Evolutionary conservation across 2,797 vertebrate species (phyloP), one percentile per base, ranked within the genome.

Genomic region (Coregonus ussuriensis): DNA sequence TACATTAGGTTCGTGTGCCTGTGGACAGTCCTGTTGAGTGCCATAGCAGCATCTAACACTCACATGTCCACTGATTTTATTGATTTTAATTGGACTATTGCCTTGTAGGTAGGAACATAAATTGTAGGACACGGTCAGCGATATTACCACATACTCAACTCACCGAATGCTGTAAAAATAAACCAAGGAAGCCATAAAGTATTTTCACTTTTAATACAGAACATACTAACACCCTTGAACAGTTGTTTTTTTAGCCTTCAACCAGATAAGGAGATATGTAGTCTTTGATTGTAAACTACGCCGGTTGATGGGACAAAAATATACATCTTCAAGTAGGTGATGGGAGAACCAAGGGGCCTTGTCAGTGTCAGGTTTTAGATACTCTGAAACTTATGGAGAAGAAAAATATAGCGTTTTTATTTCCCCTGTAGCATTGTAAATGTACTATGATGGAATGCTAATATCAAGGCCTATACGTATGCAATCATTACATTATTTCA

Each of bases 121-220:
- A 47, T 9, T 47, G 41, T 63, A 63, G 3, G 25, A 63, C 21
- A 63, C 59, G 1, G 9, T 63, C 9, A 0, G 21, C 59, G 5
- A 63, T 63, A 63, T 25, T 29, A 25, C 3, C 16, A 25, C 59
- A 29, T 13, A 35, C 29, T 31, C 6, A 47, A 71, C 31, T 25
- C 41, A 51, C 18, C 9, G 18, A 16, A 59, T 35, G 18, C 54
- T 35, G 53, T 69, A 21, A 76, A 70, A 25, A 65, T 21, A 67
- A 37, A 29, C 3, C 41, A 78, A 69, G 11, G 81, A 88, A 72
- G 53, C 37, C 59, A 66, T 83, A 88, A 88, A 85, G 87, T 84
- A 86, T 85, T 81, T 89, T 87, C 86, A 89, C 86, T 92, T 92
- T 93, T 93, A 94, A 91, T 93, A 90, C 86, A 90, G 83, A 91